Conservation (phyloP, 2,113 vertebrate genomes). For the Telmatochromis bifrenatus region DNA sequence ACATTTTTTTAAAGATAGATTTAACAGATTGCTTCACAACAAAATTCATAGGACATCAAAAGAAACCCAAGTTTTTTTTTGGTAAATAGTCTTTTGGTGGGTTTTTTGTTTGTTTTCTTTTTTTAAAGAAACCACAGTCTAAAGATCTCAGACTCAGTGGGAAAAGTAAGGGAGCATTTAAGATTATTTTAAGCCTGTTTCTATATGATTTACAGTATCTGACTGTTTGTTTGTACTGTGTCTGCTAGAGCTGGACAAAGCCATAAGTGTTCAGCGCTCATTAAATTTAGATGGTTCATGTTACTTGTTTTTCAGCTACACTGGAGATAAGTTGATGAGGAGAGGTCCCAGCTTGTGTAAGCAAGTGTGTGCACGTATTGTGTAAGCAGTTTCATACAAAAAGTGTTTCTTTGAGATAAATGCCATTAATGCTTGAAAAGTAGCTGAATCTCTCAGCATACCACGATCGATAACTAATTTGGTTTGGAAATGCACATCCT, state of each 20-base stretch:
- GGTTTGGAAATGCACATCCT: background rate
- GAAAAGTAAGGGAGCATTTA: background rate
- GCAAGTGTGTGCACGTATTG: background rate
- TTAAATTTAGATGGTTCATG: background rate
- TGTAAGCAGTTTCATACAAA: background rate
- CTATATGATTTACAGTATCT: background rate
- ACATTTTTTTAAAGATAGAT: background rate
- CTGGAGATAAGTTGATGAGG: background rate
- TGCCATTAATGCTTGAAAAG: slow-evolving; percentile 12
- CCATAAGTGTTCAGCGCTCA: background rate
- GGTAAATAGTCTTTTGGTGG: background rate
- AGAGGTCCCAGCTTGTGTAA: background rate
- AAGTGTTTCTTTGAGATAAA: background rate
- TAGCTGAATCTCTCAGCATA: background rate
- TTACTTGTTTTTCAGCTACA: background rate
- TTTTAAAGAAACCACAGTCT: background rate
- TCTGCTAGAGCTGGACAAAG: background rate
- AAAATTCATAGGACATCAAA: background rate
- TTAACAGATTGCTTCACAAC: rapidly evolving
- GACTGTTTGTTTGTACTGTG: background rate
- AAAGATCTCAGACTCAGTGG: background rate
- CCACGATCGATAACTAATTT: slow-evolving; percentile 34
- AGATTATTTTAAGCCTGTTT: background rate
- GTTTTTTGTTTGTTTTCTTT: background rate
- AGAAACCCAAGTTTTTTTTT: background rate